A percentile compares a stretch with the other conserved stretches of the same genome.
phyloP scores from a whole-genome alignment of 2,113 vertebrate species.

The Falcunculus frontatus region DNA sequence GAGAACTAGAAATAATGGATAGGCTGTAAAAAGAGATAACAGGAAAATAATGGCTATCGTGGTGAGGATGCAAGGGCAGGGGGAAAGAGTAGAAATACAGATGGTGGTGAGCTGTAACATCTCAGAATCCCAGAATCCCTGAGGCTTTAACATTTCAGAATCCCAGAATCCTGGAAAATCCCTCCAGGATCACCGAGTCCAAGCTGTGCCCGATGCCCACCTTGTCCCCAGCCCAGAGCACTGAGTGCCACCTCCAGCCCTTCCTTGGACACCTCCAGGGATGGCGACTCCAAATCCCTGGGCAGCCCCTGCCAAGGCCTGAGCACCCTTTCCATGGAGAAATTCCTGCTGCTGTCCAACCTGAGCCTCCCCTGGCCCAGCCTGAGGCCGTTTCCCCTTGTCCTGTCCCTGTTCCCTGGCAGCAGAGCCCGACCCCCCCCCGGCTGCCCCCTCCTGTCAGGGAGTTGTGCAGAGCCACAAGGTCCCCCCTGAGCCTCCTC shows the following conservation, averaged over 20 bases:
- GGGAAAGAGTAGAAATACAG: not conserved
- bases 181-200: accelerated
- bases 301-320: too few species aligned
- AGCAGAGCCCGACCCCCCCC: not conserved
- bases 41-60: not conserved
- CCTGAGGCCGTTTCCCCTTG: not conserved
- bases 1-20: not conserved
- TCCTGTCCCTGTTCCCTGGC: too few species aligned
- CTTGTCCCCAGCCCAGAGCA: not conserved
- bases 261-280: too few species aligned
- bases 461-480: not conserved
- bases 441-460: not conserved
- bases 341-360: too few species aligned
- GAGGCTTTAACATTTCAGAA: too few species aligned
- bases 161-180: too few species aligned
- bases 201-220: accelerated
- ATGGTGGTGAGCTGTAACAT: not conserved
- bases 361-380: too few species aligned
- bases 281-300: too few species aligned
- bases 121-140: not conserved
- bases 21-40: not conserved
- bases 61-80: not conserved
- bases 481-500: not conserved
- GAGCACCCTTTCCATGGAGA: too few species aligned
- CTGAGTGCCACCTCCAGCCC: too few species aligned